Evolutionary conservation across 2,888 invertebrate genomes (phyloP), one percentile per base, ranked within the genome.

Genomic region (Leucoma salicis): DNA sequence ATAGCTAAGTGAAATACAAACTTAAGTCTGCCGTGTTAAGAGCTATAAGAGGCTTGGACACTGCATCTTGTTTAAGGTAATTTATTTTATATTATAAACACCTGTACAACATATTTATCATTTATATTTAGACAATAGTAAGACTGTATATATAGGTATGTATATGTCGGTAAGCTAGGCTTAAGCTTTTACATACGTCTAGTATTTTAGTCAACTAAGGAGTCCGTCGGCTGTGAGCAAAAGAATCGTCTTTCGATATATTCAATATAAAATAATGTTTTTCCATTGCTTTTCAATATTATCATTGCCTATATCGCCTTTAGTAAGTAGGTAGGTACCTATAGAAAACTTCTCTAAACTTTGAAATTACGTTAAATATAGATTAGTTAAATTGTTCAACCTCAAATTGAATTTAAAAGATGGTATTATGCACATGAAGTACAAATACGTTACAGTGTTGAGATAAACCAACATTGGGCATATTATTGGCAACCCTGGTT

Each of bases 141-240:
- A 13, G 13, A 27, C 8, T 27, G 27, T 45, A 46, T 41, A 53
- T 44, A 47, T 48, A 49, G 3, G 1, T 29, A 29, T 0, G 11
- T 29, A 21, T 28, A 12, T 28, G 15, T 32, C n/a, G n/a, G n/a
- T n/a, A n/a, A n/a, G n/a, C n/a, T 49, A 44, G 48, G 55, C 52
- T 64, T 45, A 53, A 45, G 35, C 2, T 42, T 27, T n/a, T n/a
- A n/a, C n/a, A 39, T 54, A 40, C 42, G 45, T 50, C 31, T 55
- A 50, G 40, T 4, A 35, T n/a, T n/a, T 57, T 14, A 10, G 4
- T 14, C 6, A 27, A 13, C 12, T 27, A 16, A 61, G 51, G 43
- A 61, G 47, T 60, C 54, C 55, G 53, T 53, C 67, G 79, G 78
- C 79, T 78, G 77, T 79, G 77, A 76, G 68, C 66, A 64, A 61